Conservation (phyloP, 2,888 invertebrate genomes). For the Morpho helenor region DNA sequence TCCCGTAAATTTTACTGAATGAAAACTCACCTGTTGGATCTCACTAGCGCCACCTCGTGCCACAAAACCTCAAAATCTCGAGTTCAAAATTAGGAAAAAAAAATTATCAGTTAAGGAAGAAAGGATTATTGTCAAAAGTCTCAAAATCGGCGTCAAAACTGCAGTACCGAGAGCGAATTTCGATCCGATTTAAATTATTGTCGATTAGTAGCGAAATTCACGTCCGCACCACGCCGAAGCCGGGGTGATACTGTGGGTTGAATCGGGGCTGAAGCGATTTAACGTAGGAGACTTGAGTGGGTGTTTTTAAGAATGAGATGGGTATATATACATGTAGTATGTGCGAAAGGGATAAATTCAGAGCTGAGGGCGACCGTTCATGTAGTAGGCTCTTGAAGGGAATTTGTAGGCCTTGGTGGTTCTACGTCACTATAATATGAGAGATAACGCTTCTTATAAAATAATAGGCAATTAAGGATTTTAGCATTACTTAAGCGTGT, state of each 20-base stretch:
- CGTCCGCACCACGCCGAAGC: slow-evolving; percentile 39
- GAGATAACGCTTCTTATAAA: slow-evolving; percentile 18
- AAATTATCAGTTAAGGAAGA: background rate
- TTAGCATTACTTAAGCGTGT: background rate
- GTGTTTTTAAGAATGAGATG: slow-evolving; percentile 52
- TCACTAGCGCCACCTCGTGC: slow-evolving; percentile 14
- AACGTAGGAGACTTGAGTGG: slow-evolving; percentile 52
- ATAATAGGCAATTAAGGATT: slow-evolving; percentile 9
- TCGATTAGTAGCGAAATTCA: slow-evolving; percentile 7
- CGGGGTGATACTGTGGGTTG: slow-evolving; percentile 53
- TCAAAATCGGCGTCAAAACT: slow-evolving; percentile 36
- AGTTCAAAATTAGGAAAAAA: slow-evolving; percentile 15
- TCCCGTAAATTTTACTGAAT: slow-evolving; percentile 14
- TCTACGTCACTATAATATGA: slow-evolving; percentile 25
- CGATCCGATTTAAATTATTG: slow-evolving; percentile 24
- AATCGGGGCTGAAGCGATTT: slow-evolving; percentile 58
- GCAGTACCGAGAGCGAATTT: slow-evolving; percentile 33
- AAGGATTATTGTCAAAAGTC: slow-evolving; percentile 16
- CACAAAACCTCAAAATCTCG: slow-evolving; percentile 8
- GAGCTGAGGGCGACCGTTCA: slow-evolving; percentile 45
- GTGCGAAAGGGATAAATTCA: slow-evolving; percentile 35
- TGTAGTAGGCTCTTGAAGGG: slow-evolving; percentile 56
- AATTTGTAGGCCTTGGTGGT: slow-evolving; percentile 67
- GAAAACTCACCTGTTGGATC: slow-evolving; percentile 24
- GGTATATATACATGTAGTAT: slow-evolving; percentile 18